Conservation (phyloP, 2,797 vertebrate species). For the Fistularia commersonii region DNA sequence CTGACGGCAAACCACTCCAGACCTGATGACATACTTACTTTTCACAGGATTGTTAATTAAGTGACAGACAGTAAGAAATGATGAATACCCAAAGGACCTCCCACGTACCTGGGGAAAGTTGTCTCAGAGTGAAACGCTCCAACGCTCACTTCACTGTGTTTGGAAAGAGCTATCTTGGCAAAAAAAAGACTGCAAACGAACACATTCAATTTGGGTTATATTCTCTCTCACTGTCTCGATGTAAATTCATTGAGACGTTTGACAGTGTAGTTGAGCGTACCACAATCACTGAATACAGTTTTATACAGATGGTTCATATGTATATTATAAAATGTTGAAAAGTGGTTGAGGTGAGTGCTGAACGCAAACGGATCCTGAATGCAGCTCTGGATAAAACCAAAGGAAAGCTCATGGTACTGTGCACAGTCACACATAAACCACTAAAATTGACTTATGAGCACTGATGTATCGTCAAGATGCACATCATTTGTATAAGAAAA, state of each 20-base stretch:
- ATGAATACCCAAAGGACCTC: slow-evolving; percentile 59
- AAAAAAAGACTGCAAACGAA: neutral
- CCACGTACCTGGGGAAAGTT: slow-evolving; percentile 32
- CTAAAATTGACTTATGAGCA: no score
- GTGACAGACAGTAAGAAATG: slow-evolving; percentile 54
- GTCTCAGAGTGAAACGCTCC: slow-evolving; percentile 30
- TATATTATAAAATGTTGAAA: no score
- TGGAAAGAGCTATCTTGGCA: slow-evolving; percentile 10
- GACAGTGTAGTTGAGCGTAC: neutral
- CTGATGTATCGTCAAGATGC: no score
- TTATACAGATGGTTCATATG: no score
- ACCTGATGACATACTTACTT: slow-evolving; percentile 31
- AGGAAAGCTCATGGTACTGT: no score
- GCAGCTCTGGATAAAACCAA: no score
- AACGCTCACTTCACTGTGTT: slow-evolving; percentile 21
- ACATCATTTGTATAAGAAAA: no score
- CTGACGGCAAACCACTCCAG: slow-evolving; percentile 22
- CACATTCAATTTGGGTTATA: neutral
- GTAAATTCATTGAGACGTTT: neutral
- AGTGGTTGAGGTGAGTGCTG: no score
- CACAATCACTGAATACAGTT: neutral
- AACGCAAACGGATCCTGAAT: no score
- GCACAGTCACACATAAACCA: no score
- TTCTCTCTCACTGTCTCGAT: neutral
- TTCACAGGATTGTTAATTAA: slow-evolving; percentile 48